Evolutionary conservation across 1,140 invertebrate species (phyloP), one percentile per base, ranked within the genome.

Genomic region (Triops longicaudatus): DNA sequence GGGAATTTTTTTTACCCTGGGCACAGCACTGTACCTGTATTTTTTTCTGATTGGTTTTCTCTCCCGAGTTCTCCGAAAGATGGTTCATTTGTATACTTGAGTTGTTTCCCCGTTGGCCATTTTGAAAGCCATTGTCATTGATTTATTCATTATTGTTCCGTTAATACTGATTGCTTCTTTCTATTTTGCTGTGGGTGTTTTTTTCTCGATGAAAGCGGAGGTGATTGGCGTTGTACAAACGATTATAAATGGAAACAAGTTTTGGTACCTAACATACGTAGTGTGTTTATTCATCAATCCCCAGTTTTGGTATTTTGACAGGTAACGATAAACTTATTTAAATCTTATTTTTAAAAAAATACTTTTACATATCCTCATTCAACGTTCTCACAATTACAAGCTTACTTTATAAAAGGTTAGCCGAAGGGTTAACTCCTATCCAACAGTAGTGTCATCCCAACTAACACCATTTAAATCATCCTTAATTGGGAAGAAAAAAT

Each of bases 161-260:
- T 63, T 63, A 63, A 63, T 37, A 63, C 2, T 63, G 44, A n/a
- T n/a, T 63, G 50, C 50, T 63, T 63, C n/a, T 63, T 63, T 63
- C 50, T 63, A 22, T 63, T 63, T 63, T 63, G 50, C 50, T 22
- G 50, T 63, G 50, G 50, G 50, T 63, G 50, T 63, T 63, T 63
- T 17, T 63, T 63, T 7, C n/a, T n/a, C 10, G 50, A 22, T n/a
- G 50, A 63, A 63, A 63, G 50, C 9, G 50, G 50, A 63, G 50
- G 50, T 63, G 50, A 63, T 63, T 63, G 50, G 50, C 50, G 50
- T 63, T 63, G 50, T 63, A 63, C 50, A 63, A 63, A 63, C 50
- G 14, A 63, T 63, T 63, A 63, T 63, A 63, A 63, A 63, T n/a
- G 50, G 50, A 17, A 63, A 63, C 50, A 63, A 63, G 50, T 63